A percentile compares a stretch with the other conserved stretches of the same genome.
Evolutionary conservation across 2,113 vertebrate genomes (phyloP).

Genomic region (Microtus ochrogaster): DNA sequence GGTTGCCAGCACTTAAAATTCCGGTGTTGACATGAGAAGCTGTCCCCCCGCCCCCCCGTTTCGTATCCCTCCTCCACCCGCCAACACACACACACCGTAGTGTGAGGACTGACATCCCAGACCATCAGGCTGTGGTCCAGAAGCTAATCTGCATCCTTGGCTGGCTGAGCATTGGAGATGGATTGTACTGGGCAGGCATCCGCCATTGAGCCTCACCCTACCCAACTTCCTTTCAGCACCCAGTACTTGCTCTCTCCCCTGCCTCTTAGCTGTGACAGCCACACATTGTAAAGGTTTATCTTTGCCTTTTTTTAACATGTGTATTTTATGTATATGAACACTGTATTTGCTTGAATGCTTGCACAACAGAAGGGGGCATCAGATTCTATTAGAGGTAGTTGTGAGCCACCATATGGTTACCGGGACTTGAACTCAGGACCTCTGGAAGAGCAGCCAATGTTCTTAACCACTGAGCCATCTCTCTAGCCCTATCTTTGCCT

Average conservation of each 20-base stretch:
- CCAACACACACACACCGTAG: background rate
- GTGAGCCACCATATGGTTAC: no score
- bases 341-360: no score
- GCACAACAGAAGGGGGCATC: no score
- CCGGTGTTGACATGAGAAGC: background rate
- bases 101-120: background rate
- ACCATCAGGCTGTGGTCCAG: background rate
- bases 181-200: background rate
- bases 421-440: no score
- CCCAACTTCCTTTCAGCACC: background rate
- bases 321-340: no score
- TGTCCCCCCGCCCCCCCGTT: accelerated
- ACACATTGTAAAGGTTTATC: background rate
- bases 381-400: no score
- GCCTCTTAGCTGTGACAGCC: background rate
- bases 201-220: background rate
- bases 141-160: background rate
- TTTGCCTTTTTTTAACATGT: background rate
- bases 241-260: background rate
- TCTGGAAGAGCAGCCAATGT: no score
- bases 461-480: no score
- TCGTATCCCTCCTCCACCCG: accelerated
- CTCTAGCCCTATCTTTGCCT: background rate
- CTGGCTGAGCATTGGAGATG: no score
- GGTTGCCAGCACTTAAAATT: background rate